These are phyloP conservation scores for Formica aserva DNA, from an alignment of 2,888 invertebrate species.

Conservation along the genomic window DNA sequence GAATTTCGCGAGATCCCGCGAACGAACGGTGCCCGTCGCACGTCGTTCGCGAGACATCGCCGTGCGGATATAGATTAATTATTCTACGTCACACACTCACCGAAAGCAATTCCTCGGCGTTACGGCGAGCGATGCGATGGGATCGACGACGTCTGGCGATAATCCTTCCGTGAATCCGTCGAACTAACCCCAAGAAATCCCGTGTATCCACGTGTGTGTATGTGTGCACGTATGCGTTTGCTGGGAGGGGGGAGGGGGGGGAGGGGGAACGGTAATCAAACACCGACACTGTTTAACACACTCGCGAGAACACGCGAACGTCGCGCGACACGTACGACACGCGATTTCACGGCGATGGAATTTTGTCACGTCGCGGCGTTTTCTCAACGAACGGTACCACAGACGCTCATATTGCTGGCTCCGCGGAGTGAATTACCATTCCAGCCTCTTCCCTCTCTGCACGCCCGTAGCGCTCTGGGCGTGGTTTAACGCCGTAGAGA, in stretches of 20 bases:
- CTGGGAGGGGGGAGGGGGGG: not conserved
- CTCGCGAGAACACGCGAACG: slow-evolving; percentile 66
- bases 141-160: slow-evolving; percentile 57
- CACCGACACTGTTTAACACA: slow-evolving; percentile 72
- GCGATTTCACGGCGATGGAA: slow-evolving; percentile 72
- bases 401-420: slow-evolving; percentile 77
- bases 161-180: slow-evolving; percentile 69
- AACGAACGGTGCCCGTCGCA: not conserved
- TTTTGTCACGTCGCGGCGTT: slow-evolving; percentile 76
- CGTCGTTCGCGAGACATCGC: not conserved
- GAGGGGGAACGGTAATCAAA: slow-evolving; percentile 58
- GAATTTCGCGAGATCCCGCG: slow-evolving; percentile 13
- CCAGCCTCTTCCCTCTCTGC: slow-evolving; percentile 76
- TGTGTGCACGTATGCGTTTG: not conserved
- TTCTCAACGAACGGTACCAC: slow-evolving; percentile 76
- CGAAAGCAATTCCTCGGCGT: slow-evolving; percentile 76
- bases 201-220: slow-evolving; percentile 72
- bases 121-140: slow-evolving; percentile 55
- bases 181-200: slow-evolving; percentile 72
- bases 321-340: slow-evolving; percentile 73
- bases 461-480: slow-evolving; percentile 70
- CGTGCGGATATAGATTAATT: not conserved
- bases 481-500: slow-evolving; percentile 72
- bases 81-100: slow-evolving; percentile 70
- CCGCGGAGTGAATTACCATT: slow-evolving; percentile 75